Percentiles rank a stretch among this genome's conserved stretches.
phyloP scores from a whole-genome alignment of 1,140 invertebrate genomes.

The Hypothenemus hampei region DNA sequence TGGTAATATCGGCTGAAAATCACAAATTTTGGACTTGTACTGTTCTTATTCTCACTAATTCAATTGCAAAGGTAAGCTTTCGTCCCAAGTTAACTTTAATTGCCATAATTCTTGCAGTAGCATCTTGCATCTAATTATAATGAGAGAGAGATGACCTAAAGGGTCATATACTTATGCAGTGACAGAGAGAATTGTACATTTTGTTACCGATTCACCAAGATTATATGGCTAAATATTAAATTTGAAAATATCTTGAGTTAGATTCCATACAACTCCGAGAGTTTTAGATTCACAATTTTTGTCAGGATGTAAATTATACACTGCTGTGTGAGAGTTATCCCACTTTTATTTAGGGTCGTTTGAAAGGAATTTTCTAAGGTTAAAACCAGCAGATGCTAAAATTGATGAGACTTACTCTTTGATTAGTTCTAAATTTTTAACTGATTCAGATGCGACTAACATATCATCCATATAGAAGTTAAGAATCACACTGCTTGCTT shows the following conservation, averaged over 20 bases:
- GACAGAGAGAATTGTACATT: no score
- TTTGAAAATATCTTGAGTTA: no score
- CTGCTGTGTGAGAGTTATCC: no score
- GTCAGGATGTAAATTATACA: no score
- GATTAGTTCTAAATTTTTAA: neutral
- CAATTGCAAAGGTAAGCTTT: neutral
- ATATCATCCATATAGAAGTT: neutral
- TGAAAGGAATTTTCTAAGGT: neutral
- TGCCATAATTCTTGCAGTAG: constrained; percentile 9
- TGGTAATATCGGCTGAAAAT: no score
- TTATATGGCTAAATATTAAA: no score
- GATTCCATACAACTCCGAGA: no score
- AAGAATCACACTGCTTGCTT: neutral
- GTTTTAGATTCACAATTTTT: no score
- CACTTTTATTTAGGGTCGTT: no score
- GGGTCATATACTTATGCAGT: constrained; percentile 17
- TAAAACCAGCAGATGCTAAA: constrained; percentile 1
- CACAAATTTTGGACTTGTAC: no score
- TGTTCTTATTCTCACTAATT: no score
- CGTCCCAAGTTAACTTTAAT: constrained; percentile 4
- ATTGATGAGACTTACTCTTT: neutral
- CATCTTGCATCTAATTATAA: constrained; percentile 5
- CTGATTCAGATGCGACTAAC: neutral
- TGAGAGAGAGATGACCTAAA: neutral
- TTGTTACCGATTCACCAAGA: no score